These are phyloP conservation scores for Phyto melanocephala DNA, from an alignment of 2,888 invertebrate genomes.

Conservation along the genomic window DNA sequence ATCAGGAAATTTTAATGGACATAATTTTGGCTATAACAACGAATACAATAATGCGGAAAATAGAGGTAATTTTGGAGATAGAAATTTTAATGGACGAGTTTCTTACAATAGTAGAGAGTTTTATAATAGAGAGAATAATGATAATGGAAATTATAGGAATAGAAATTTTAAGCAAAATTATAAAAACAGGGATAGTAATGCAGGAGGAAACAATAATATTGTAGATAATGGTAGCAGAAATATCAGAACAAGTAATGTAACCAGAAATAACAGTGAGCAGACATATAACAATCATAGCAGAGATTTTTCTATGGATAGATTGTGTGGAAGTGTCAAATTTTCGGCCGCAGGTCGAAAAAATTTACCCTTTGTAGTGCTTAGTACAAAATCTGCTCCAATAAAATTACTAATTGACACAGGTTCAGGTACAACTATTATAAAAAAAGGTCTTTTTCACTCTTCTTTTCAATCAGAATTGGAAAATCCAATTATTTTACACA, in stretches of 20 bases:
- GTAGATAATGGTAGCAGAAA: not conserved
- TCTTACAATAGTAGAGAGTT: too few species aligned
- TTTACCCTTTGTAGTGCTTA: slow-evolving; percentile 38
- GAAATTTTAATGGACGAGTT: too few species aligned
- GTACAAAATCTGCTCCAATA: slow-evolving; percentile 20
- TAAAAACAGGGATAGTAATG: too few species aligned
- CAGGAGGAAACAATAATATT: not conserved
- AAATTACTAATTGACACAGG: slow-evolving; percentile 33
- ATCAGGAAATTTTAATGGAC: not conserved
- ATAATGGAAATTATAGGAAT: not conserved
- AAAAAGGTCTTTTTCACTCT: slow-evolving; percentile 21
- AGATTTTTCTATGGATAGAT: slow-evolving; percentile 18
- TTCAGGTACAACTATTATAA: slow-evolving; percentile 28
- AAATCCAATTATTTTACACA: slow-evolving; percentile 27
- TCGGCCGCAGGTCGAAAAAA: slow-evolving; percentile 14
- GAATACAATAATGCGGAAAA: too few species aligned
- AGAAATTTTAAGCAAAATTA: too few species aligned
- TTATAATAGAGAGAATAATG: too few species aligned
- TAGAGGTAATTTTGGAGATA: too few species aligned
- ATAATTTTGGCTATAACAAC: too few species aligned
- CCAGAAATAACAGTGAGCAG: not conserved
- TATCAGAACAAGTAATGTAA: not conserved
- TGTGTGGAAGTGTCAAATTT: slow-evolving; percentile 21
- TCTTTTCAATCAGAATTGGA: slow-evolving; percentile 1
- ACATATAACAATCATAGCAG: not conserved